phyloP scores from a whole-genome alignment of 53 echinoderm and acorn worm species.

The Holothuria leucospilota region DNA sequence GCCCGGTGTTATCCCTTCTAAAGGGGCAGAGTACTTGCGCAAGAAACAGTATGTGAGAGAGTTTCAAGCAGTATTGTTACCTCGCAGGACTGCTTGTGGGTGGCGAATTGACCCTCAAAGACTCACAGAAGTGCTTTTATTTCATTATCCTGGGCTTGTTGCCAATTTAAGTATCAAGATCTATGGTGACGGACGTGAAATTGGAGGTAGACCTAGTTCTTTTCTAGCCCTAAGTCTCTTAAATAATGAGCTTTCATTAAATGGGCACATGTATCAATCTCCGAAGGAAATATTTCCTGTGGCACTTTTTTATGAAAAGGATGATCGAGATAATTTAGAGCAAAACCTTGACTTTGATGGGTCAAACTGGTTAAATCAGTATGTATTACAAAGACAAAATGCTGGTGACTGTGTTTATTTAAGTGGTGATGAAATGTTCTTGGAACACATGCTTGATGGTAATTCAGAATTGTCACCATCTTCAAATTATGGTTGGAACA shows the following conservation, averaged over 20 bases:
- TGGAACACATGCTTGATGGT: conserved; percentile 70
- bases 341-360: conserved; percentile 32
- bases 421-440: conserved; percentile 74
- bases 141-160: neutral
- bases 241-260: neutral
- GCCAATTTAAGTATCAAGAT: neutral
- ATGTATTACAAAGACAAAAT: neutral
- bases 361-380: conserved; percentile 1
- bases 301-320: conserved; percentile 75
- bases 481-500: conserved; percentile 71
- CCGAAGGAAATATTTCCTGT: conserved; percentile 59
- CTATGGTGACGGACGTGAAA: too few species aligned
- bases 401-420: conserved; percentile 36
- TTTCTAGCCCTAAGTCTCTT: conserved; percentile 11
- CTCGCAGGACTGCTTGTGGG: neutral
- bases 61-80: conserved; percentile 1
- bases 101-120: conserved; percentile 14
- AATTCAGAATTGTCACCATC: conserved; percentile 54
- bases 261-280: neutral
- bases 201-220: neutral
- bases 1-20: conserved; percentile 7
- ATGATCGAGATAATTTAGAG: conserved; percentile 74
- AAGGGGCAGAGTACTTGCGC: neutral
- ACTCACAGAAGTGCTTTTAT: neutral
- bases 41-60: neutral